A percentile compares a stretch with the other conserved stretches of the same genome.
Evolutionary conservation across 2,797 vertebrate species (phyloP).

Genomic region (Phrynocephalus guinanensis): DNA sequence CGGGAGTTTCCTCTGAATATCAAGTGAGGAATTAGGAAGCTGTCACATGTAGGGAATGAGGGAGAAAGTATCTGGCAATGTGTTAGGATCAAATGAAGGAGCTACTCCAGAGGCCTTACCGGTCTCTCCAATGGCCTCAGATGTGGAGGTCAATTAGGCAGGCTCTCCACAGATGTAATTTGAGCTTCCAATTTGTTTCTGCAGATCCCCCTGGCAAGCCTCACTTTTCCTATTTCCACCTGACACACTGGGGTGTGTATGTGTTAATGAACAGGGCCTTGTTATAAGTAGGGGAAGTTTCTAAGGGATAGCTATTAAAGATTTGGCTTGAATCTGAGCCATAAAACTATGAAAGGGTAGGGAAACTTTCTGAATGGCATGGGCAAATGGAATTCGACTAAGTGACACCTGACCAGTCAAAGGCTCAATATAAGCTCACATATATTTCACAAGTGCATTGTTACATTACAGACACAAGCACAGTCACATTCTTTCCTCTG

Average conservation of each 20-base stretch:
- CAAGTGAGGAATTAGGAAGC: slow-evolving; percentile 36
- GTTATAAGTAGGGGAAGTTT: background rate
- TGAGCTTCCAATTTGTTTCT: slow-evolving; percentile 51
- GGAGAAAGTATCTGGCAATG: background rate
- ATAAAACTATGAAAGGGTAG: background rate
- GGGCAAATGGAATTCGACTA: background rate
- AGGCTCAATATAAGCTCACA: background rate
- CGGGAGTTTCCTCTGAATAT: background rate
- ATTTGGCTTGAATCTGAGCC: background rate
- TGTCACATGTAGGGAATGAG: slow-evolving; percentile 5
- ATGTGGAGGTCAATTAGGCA: slow-evolving; percentile 28
- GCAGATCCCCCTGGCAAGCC: slow-evolving; percentile 43
- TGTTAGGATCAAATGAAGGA: background rate
- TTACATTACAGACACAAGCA: background rate
- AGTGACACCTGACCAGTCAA: background rate
- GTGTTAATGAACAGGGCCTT: background rate
- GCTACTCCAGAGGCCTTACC: slow-evolving; percentile 29
- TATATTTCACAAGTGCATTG: background rate
- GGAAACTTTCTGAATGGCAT: background rate
- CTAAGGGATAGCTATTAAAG: background rate
- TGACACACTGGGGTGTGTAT: background rate
- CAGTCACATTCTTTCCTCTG: background rate
- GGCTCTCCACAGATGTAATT: slow-evolving; percentile 39
- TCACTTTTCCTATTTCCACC: slow-evolving; percentile 48
- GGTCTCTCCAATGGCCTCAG: background rate